Conservation (phyloP, 2,888 invertebrate genomes). For the Drosophila limbata region DNA sequence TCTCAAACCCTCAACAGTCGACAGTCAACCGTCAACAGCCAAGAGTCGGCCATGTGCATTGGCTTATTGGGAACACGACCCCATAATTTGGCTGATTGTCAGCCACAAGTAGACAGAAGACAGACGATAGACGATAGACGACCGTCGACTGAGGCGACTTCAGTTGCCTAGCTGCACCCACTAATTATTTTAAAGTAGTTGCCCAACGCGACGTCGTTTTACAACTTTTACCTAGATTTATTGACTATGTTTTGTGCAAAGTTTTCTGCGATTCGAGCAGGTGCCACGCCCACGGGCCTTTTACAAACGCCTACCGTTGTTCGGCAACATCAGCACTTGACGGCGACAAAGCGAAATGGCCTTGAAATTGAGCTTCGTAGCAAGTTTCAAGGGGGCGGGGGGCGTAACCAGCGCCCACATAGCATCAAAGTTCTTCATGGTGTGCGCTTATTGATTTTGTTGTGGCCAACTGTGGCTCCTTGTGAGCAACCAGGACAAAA, state of each 20-base stretch:
- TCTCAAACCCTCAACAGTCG: neutral
- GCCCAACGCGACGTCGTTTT: conserved; percentile 66
- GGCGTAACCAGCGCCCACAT: conserved; percentile 66
- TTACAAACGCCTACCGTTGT: conserved; percentile 38
- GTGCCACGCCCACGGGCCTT: conserved; percentile 35
- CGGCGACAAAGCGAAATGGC: conserved; percentile 71
- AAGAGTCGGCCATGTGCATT: conserved; percentile 12
- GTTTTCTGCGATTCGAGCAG: conserved; percentile 47
- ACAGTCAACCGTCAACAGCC: neutral
- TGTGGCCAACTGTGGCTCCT: conserved; percentile 31
- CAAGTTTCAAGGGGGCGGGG: conserved; percentile 38
- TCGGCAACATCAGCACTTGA: conserved; percentile 51
- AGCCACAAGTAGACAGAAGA: conserved; percentile 39
- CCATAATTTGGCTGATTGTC: conserved; percentile 74
- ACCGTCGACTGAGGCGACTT: conserved; percentile 29
- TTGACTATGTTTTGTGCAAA: conserved; percentile 62
- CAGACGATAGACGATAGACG: neutral
- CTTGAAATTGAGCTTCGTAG: conserved; percentile 62
- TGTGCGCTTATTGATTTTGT: conserved; percentile 66
- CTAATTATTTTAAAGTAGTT: conserved; percentile 79
- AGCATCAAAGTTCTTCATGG: conserved; percentile 15
- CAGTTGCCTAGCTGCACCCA: conserved; percentile 71
- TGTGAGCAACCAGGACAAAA: conserved; percentile 42
- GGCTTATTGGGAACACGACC: conserved; percentile 54
- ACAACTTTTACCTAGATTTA: conserved; percentile 69